phyloP scores from a whole-genome alignment of 2,113 vertebrate genomes.

The Carassius carassius region DNA sequence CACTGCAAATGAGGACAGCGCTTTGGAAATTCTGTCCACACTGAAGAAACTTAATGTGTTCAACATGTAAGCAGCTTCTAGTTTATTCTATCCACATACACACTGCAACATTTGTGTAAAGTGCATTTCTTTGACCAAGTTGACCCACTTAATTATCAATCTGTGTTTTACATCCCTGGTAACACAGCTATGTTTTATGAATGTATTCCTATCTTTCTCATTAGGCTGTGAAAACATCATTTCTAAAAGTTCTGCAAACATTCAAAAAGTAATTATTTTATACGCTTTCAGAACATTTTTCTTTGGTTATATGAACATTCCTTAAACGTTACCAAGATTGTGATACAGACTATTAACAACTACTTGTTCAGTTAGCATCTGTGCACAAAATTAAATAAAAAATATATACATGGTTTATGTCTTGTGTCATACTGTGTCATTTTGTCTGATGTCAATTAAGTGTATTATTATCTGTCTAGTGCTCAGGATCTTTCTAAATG shows the following conservation, averaged over 20 bases:
- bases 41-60: conserved; percentile 83
- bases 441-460: background rate
- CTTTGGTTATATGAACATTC: too few relatives aligned
- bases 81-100: background rate
- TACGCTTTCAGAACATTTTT: background rate
- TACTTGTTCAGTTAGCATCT: too few relatives aligned
- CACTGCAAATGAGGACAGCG: conserved; percentile 67
- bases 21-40: conserved; percentile 65
- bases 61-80: conserved; percentile 80
- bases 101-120: too few relatives aligned
- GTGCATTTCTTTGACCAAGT: background rate
- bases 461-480: conserved; percentile 65
- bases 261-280: background rate
- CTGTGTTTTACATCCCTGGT: background rate
- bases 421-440: background rate
- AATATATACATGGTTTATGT: too few relatives aligned
- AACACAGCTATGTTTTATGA: background rate
- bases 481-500: conserved; percentile 83
- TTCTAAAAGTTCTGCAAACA: background rate
- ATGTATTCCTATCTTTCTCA: background rate
- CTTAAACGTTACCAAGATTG: too few relatives aligned
- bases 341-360: background rate
- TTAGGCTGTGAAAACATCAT: background rate
- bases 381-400: too few relatives aligned
- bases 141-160: background rate